Percentiles rank a stretch among this genome's conserved stretches.
phyloP scores from a whole-genome alignment of 53 echinoderm and acorn worm species.

The Mesocentrotus franciscanus region DNA sequence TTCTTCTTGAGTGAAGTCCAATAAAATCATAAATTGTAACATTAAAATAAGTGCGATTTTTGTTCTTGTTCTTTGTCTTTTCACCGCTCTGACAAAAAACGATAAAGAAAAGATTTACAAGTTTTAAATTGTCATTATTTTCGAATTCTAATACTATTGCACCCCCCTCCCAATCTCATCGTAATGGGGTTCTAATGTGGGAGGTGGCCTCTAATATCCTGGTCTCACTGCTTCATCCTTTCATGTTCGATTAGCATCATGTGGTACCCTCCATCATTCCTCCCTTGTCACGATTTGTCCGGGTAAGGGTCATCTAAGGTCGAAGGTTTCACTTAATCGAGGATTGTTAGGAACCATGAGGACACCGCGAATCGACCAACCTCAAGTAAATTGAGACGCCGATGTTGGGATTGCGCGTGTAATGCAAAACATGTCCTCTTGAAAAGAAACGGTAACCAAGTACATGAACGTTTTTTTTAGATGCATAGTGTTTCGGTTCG shows the following conservation, averaged over 20 bases:
- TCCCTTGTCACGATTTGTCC: conserved; percentile 10
- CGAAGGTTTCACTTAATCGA: conserved; percentile 18
- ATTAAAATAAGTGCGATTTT: too few relatives aligned
- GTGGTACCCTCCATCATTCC: not conserved
- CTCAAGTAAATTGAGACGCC: conserved; percentile 38
- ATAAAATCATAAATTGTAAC: too few relatives aligned
- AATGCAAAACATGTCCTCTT: conserved; percentile 24
- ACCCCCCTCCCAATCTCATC: too few relatives aligned
- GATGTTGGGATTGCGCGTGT: not conserved
- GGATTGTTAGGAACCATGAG: not conserved
- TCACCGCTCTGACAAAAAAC: too few relatives aligned
- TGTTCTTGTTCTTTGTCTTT: too few relatives aligned
- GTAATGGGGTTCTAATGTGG: not conserved
- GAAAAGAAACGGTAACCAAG: not conserved
- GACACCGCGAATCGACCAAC: conserved; percentile 26
- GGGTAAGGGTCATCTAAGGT: not conserved
- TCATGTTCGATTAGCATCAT: not conserved
- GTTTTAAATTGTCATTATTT: too few relatives aligned
- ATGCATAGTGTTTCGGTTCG: too few relatives aligned
- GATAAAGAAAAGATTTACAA: too few relatives aligned
- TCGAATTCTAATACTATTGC: too few relatives aligned
- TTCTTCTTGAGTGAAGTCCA: too few relatives aligned
- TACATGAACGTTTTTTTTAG: not conserved
- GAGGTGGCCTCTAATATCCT: not conserved
- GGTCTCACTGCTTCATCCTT: not conserved